A percentile compares a stretch with the other conserved stretches of the same genome.
Conservation (phyloP, 1,140 invertebrate genomes). For the Coenobita brevimanus region DNA sequence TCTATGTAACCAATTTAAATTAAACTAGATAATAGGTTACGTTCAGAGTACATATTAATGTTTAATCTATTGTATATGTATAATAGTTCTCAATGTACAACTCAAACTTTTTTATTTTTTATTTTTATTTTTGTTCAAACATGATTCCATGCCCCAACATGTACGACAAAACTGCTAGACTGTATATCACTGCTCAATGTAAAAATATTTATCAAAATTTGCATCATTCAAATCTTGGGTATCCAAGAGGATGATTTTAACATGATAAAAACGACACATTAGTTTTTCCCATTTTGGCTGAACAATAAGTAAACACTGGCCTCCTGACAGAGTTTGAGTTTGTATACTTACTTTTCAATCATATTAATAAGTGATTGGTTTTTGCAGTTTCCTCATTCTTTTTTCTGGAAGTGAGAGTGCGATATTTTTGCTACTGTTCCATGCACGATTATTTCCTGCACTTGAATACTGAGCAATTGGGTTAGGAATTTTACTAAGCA, state of each 20-base stretch:
- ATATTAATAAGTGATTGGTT: conserved; percentile 37
- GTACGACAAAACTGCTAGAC: background rate
- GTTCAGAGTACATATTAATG: conserved; percentile 64
- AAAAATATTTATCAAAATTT: conserved; percentile 19
- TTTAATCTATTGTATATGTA: conserved; percentile 64
- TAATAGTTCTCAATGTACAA: conserved; percentile 64
- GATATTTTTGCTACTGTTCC: conserved; percentile 63
- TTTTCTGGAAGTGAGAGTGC: conserved; percentile 43
- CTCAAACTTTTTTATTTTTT: conserved; percentile 55
- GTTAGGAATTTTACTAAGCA: conserved; percentile 35
- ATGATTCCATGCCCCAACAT: background rate
- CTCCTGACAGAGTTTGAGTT: conserved; percentile 41
- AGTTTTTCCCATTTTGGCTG: background rate
- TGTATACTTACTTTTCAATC: conserved; percentile 27
- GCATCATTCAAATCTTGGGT: background rate
- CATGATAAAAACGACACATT: too few relatives aligned
- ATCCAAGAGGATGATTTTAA: background rate
- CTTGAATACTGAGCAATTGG: conserved; percentile 57
- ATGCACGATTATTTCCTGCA: conserved; percentile 59
- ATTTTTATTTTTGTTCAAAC: conserved; percentile 11
- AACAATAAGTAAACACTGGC: too few relatives aligned
- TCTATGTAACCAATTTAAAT: conserved; percentile 55
- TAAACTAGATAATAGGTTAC: conserved; percentile 57
- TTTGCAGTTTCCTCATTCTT: conserved; percentile 28
- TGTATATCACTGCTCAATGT: conserved; percentile 54